Evolutionary conservation across 2,797 vertebrate genomes (phyloP).

Genomic region (Notolepis coatsorum): DNA sequence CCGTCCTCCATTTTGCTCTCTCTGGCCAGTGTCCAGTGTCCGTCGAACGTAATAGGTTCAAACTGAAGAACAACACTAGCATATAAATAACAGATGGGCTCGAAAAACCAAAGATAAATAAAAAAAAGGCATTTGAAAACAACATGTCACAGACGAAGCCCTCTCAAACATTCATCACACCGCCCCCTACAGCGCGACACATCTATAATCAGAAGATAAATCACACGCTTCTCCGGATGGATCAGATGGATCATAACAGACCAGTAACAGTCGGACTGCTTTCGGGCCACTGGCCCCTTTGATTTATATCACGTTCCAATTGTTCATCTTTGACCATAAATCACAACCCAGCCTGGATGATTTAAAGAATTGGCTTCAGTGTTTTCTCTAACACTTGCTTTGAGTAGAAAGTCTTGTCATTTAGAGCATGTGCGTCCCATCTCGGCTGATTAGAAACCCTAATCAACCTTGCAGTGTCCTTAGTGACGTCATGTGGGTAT

Average conservation of each 20-base stretch:
- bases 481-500: conserved; percentile 7
- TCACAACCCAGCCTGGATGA: not conserved
- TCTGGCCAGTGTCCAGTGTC: conserved; percentile 6
- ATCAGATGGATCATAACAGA: conserved; percentile 10
- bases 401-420: not conserved
- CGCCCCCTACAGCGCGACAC: conserved; percentile 15
- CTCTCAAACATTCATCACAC: conserved; percentile 40
- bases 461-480: conserved; percentile 1
- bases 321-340: conserved; percentile 6
- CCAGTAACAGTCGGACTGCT: conserved; percentile 1
- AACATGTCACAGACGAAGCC: conserved; percentile 21
- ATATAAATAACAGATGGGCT: conserved; percentile 50
- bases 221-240: conserved; percentile 28
- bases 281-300: not conserved
- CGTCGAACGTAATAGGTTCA: conserved; percentile 30
- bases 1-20: conserved; percentile 9
- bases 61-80: conserved; percentile 34
- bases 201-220: conserved; percentile 52
- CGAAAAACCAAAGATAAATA: conserved; percentile 25
- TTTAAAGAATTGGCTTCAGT: conserved; percentile 3
- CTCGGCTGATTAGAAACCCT: conserved; percentile 8
- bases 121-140: conserved; percentile 28
- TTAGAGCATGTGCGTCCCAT: conserved; percentile 15
- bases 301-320: conserved; percentile 30
- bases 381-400: conserved; percentile 1